Percentiles rank a stretch among this genome's conserved stretches.
phyloP scores from a whole-genome alignment of 2,888 invertebrate species.

The Tubulanus polymorphus region DNA sequence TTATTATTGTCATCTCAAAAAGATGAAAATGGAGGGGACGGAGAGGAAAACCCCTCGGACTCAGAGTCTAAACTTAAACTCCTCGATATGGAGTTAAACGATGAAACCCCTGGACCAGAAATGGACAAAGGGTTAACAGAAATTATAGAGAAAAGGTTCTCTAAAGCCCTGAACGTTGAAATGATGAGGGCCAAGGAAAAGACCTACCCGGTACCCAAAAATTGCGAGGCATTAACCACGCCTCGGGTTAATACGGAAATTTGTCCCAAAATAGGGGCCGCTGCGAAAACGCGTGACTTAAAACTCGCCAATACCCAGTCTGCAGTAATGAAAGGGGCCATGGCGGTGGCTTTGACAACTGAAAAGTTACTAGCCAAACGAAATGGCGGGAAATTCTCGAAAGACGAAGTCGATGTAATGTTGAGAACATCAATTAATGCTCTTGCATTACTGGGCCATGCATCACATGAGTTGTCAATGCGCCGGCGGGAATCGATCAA shows the following conservation, averaged over 20 bases:
- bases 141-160: background rate
- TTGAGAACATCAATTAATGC: background rate
- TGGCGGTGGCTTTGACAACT: background rate
- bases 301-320: background rate
- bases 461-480: background rate
- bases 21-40: background rate
- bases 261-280: background rate
- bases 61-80: no score
- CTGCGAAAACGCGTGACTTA: background rate
- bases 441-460: background rate
- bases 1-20: no score
- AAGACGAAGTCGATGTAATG: background rate
- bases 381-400: no score
- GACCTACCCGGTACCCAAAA: background rate
- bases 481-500: background rate
- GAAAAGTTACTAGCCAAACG: no score
- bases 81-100: background rate
- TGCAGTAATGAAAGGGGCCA: background rate
- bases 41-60: background rate
- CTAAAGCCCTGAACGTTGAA: no score
- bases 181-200: no score
- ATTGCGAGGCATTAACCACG: slow-evolving; percentile 1
- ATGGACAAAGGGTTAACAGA: background rate
- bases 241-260: background rate
- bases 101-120: background rate